These are phyloP conservation scores for Drosophila formosana DNA, from an alignment of 2,888 invertebrate species.

Conservation along the genomic window DNA sequence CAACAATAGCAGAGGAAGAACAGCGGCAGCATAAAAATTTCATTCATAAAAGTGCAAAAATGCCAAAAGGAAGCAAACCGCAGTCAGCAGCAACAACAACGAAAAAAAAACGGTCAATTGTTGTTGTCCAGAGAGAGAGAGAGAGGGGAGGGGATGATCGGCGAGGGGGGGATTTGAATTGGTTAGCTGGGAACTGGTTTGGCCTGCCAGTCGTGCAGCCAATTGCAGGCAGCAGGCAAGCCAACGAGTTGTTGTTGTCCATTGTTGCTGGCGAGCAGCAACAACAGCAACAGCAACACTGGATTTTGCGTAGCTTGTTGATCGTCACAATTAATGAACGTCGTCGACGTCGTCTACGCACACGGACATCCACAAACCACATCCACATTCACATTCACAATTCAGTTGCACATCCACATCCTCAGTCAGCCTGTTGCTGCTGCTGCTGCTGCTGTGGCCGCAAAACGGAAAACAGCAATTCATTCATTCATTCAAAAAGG, in stretches of 20 bases:
- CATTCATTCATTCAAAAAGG: slow-evolving; percentile 71
- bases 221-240: slow-evolving; percentile 46
- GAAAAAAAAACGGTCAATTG: slow-evolving; percentile 44
- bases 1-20: slow-evolving; percentile 27
- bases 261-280: slow-evolving; percentile 49
- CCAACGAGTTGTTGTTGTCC: slow-evolving; percentile 31
- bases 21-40: slow-evolving; percentile 46
- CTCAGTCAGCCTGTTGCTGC: slow-evolving; percentile 54
- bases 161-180: slow-evolving; percentile 23
- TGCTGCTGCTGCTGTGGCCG: slow-evolving; percentile 34
- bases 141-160: neutral
- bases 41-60: slow-evolving; percentile 79
- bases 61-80: slow-evolving; percentile 73
- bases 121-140: neutral
- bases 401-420: slow-evolving; percentile 43
- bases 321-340: slow-evolving; percentile 83
- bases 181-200: slow-evolving; percentile 42
- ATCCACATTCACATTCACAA: slow-evolving; percentile 53
- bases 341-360: slow-evolving; percentile 65
- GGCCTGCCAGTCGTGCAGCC: slow-evolving; percentile 48
- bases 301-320: slow-evolving; percentile 80
- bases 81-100: slow-evolving; percentile 28
- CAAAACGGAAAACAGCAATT: slow-evolving; percentile 79
- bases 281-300: slow-evolving; percentile 30
- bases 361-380: slow-evolving; percentile 70